Evolutionary conservation across 2,113 vertebrate species (phyloP).

Genomic region (Pluvialis apricaria): DNA sequence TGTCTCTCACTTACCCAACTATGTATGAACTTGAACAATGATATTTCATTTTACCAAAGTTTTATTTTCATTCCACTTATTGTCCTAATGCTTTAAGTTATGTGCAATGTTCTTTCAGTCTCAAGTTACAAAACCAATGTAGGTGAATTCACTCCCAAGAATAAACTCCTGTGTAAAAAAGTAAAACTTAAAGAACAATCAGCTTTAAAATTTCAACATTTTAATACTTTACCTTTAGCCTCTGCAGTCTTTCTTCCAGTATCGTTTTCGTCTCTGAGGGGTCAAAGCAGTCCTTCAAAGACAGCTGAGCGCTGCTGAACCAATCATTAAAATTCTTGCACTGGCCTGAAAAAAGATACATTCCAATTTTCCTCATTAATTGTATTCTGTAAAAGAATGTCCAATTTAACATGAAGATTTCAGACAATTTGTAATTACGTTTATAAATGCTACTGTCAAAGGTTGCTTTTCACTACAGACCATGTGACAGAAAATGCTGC

Average conservation of each 20-base stretch:
- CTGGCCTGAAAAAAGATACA: constrained; percentile 74
- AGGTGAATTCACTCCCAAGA: neutral
- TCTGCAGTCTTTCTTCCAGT: constrained; percentile 79
- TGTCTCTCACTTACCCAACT: neutral
- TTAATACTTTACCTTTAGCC: constrained; percentile 76
- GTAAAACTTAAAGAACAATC: neutral
- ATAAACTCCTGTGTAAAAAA: neutral
- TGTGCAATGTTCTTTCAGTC: neutral
- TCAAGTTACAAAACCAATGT: neutral
- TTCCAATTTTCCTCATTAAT: neutral
- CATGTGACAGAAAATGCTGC: neutral
- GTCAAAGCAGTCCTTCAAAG: constrained; percentile 89
- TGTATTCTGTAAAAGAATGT: neutral
- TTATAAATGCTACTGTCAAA: neutral
- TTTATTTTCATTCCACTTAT: neutral
- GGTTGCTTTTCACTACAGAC: neutral
- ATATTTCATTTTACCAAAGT: neutral
- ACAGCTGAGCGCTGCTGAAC: constrained; percentile 82
- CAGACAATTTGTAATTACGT: neutral
- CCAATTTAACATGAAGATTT: neutral
- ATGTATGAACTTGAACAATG: neutral
- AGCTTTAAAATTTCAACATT: neutral
- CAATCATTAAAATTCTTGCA: constrained; percentile 85
- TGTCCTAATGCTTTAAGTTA: neutral
- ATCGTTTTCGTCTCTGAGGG: constrained; percentile 76